A percentile compares a stretch with the other conserved stretches of the same genome.
Evolutionary conservation across 64 coral and sea anemone genomes (phyloP).

Genomic region (Stichodactyla helianthus): DNA sequence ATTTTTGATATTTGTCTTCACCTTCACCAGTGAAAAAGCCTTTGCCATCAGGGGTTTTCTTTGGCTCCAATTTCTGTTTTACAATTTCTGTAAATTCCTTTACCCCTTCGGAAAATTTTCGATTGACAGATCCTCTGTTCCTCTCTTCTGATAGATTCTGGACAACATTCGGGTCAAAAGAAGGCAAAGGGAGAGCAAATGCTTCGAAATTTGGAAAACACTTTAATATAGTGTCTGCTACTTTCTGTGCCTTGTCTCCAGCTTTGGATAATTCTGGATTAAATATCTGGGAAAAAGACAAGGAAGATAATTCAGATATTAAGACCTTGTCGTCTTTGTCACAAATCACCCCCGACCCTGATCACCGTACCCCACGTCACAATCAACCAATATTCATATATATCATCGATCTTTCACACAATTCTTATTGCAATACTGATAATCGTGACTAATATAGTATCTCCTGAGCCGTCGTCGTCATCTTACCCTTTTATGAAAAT

Average conservation of each 20-base stretch:
- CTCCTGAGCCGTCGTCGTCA: not conserved
- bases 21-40: slow-evolving; percentile 45
- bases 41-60: slow-evolving; percentile 27
- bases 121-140: not conserved
- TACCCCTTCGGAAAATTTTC: slow-evolving; percentile 7
- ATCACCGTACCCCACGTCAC: not conserved
- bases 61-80: slow-evolving; percentile 12
- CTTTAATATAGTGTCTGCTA: slow-evolving; percentile 17
- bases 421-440: not conserved
- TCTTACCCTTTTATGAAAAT: slow-evolving; percentile 61
- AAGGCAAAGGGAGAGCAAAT: slow-evolving; percentile 27
- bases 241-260: not conserved
- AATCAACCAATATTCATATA: too few relatives aligned
- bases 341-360: not conserved
- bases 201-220: slow-evolving; percentile 43
- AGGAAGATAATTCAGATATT: too few relatives aligned
- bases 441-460: not conserved
- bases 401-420: too few relatives aligned
- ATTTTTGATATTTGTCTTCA: not conserved
- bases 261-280: not conserved
- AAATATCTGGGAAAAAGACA: not conserved
- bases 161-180: slow-evolving; percentile 15
- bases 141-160: not conserved
- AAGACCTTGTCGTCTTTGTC: too few relatives aligned
- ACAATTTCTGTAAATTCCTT: slow-evolving; percentile 17